Evolutionary conservation across 2,797 vertebrate species (phyloP), one percentile per base, ranked within the genome.

Genomic region (Cuculus canorus): DNA sequence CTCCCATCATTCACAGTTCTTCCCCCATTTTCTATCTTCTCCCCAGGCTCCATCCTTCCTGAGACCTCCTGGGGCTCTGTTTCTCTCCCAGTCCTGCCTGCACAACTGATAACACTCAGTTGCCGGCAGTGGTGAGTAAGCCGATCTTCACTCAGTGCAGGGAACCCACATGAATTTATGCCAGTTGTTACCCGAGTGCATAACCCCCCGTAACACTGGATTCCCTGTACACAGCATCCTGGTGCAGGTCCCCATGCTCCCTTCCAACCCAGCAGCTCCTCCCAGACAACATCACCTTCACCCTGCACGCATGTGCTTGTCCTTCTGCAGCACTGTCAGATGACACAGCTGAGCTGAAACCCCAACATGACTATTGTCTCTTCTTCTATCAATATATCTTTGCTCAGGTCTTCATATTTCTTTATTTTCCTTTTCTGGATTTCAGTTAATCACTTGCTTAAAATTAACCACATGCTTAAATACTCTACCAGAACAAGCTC

Each of bases 191-290:
- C 13, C 43, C 2, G 0, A 7, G 8, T 48, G 33, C 32, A 11
- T 53, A 54, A 23, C 69, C 27, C 60, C 43, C 17, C 0, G 0
- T n/a, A 54, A 33, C 2, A 1, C 3, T 2, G n/a, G 5, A 45
- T 71, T 84, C 13, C 35, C 53, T 12, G 3, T 3, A 6, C 10
- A 7, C 2, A 1, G 6, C 1, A 2, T 68, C 54, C 57, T 18
- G 7, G 45, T 9, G 9, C 45, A 57, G 54, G 14, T 41, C 68
- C 43, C 35, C 19, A 6, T 7, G 9, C 11, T 32, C 5, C 11
- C 43, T 76, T 80, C 60, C 4, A 7, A 54, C 17, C 5, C 54
- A 50, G 11, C 57, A 82, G 25, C 7, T 59, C 43, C 45, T 76
- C 41, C 30, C 79, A 77, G 60, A 7, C 53, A 59, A 12, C 11